phyloP scores from a whole-genome alignment of 1,140 invertebrate genomes.

The Phocides pigmalion region DNA sequence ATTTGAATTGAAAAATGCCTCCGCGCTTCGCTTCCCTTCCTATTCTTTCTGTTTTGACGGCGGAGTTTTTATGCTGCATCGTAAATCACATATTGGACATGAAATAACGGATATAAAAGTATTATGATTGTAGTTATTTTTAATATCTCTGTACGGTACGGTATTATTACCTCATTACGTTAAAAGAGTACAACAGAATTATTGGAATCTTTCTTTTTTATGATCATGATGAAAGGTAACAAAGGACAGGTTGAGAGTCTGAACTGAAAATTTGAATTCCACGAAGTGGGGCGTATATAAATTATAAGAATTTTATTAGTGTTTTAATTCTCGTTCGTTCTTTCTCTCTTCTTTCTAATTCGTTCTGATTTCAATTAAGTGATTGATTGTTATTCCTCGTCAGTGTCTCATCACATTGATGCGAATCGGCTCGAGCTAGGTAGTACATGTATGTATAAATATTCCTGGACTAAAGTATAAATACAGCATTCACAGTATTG shows the following conservation, averaged over 20 bases:
- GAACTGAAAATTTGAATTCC: no score
- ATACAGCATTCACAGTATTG: slow-evolving; percentile 26
- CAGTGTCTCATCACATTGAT: no score
- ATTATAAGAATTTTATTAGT: no score
- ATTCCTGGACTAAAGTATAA: background rate
- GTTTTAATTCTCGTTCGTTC: no score
- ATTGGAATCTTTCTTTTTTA: no score
- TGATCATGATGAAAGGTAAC: no score
- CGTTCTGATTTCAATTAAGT: no score
- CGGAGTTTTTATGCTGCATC: slow-evolving; percentile 37
- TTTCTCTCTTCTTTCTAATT: no score
- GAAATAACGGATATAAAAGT: slow-evolving; percentile 36
- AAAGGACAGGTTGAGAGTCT: no score
- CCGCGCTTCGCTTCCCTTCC: slow-evolving; percentile 35
- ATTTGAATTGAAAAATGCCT: slow-evolving; percentile 65
- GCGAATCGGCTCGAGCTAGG: no score
- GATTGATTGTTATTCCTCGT: no score
- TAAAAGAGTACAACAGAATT: background rate
- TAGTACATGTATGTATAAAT: background rate
- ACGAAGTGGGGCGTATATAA: no score
- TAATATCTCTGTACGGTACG: slow-evolving; percentile 7
- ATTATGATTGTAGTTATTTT: slow-evolving; percentile 12
- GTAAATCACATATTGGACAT: slow-evolving; percentile 45
- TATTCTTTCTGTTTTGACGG: slow-evolving; percentile 40
- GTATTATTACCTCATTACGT: background rate